Conservation (phyloP, 2,888 invertebrate species). For the Diarsia brunnea region DNA sequence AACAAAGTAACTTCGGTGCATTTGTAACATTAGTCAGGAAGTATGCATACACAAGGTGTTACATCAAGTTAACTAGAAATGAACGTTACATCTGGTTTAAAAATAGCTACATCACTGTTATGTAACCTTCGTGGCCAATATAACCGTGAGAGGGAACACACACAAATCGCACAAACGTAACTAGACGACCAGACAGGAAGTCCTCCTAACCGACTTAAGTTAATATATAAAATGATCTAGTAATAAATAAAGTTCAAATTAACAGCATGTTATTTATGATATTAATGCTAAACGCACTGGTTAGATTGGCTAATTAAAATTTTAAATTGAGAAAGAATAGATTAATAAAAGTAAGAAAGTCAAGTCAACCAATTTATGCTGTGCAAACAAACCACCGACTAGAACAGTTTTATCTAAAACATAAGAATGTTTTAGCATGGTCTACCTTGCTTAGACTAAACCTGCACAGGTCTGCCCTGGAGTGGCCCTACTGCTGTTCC, state of each 20-base stretch:
- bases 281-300: neutral
- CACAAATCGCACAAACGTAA: constrained; percentile 29
- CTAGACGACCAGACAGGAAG: neutral
- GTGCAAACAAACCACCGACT: constrained; percentile 1
- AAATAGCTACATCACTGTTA: constrained; percentile 31
- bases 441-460: neutral
- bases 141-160: constrained; percentile 35
- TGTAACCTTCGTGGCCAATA: constrained; percentile 41
- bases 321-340: neutral
- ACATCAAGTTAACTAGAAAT: constrained; percentile 6
- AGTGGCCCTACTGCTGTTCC: neutral
- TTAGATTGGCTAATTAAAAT: neutral
- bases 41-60: neutral
- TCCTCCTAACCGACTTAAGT: neutral
- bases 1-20: neutral
- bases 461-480: neutral
- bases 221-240: neutral
- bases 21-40: too few relatives aligned
- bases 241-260: neutral
- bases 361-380: neutral
- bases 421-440: neutral
- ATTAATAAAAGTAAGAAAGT: neutral
- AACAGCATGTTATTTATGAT: neutral
- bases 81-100: constrained; percentile 9
- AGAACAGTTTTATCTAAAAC: neutral